phyloP scores from a whole-genome alignment of 2,888 invertebrate genomes.

The Diplazon laetatorius region DNA sequence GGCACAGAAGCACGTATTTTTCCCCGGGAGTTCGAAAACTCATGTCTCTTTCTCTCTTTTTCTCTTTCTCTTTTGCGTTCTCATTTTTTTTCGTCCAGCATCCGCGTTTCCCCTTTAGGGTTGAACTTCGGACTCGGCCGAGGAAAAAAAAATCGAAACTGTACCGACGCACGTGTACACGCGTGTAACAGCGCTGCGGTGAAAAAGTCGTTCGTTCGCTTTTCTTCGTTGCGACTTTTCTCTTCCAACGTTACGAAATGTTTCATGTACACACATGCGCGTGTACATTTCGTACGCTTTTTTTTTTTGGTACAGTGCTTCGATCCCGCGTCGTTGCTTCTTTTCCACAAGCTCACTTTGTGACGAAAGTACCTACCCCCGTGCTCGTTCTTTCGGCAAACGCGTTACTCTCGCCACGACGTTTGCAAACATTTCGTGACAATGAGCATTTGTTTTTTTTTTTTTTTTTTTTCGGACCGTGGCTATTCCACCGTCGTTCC shows the following conservation, averaged over 20 bases:
- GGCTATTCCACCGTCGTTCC: background rate
- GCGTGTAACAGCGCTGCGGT: slow-evolving; percentile 16
- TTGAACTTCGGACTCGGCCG: slow-evolving; percentile 38
- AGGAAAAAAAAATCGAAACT: background rate
- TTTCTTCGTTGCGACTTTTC: too few species aligned
- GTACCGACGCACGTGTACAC: slow-evolving; percentile 14
- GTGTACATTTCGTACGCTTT: background rate
- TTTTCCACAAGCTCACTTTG: slow-evolving; percentile 15
- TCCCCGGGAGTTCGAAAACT: slow-evolving; percentile 51
- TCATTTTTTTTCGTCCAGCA: background rate
- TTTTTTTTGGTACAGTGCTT: slow-evolving; percentile 12
- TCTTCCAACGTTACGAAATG: too few species aligned
- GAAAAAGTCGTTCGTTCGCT: slow-evolving; percentile 37
- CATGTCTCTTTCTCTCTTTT: slow-evolving; percentile 25
- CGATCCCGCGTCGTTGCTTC: slow-evolving; percentile 17
- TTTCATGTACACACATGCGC: slow-evolving; percentile 1
- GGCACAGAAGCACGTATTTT: slow-evolving; percentile 42
- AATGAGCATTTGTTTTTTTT: slow-evolving; percentile 43
- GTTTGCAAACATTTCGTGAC: slow-evolving; percentile 39
- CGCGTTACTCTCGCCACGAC: slow-evolving; percentile 33
- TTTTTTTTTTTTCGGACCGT: too few species aligned
- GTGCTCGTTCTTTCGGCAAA: slow-evolving; percentile 38
- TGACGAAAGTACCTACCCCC: background rate
- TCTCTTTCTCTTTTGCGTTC: background rate
- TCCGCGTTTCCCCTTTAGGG: slow-evolving; percentile 34